Conservation (phyloP, 2,888 invertebrate species). For the Cerastis rubricosa region DNA sequence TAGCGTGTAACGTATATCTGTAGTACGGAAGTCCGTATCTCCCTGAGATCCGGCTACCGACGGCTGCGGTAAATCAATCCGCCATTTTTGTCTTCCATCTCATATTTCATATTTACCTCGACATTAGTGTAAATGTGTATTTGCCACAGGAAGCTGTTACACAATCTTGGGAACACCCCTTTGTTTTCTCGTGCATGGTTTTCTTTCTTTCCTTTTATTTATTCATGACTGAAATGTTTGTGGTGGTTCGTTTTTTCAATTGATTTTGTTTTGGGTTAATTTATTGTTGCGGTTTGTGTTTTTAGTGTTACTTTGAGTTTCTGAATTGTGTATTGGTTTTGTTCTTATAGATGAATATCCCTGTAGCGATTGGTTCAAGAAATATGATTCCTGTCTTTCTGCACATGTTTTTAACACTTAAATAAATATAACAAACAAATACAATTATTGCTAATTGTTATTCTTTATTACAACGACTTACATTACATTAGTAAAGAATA, state of each 20-base stretch:
- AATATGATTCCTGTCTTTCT: background rate
- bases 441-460: background rate
- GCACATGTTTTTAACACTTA: background rate
- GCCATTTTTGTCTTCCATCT: constrained; percentile 75
- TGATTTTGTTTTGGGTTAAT: constrained; percentile 61
- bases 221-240: constrained; percentile 68
- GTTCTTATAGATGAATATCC: background rate
- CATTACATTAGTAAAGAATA: too few species aligned
- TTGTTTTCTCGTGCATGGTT: constrained; percentile 64
- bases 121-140: constrained; percentile 80
- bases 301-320: constrained; percentile 19
- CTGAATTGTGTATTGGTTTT: background rate
- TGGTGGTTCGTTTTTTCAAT: constrained; percentile 64
- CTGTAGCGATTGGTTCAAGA: too few species aligned
- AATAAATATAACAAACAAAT: background rate
- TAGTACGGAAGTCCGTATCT: constrained; percentile 67
- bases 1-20: constrained; percentile 59
- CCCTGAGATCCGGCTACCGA: constrained; percentile 75
- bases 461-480: too few species aligned
- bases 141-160: constrained; percentile 71
- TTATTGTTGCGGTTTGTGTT: constrained; percentile 22
- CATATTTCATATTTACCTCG: constrained; percentile 81
- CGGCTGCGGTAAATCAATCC: constrained; percentile 82
- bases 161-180: constrained; percentile 68
- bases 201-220: constrained; percentile 66